Percentiles rank a stretch among this genome's conserved stretches.
Evolutionary conservation across 2,888 invertebrate genomes (phyloP).

Genomic region (Hemithea aestivaria): DNA sequence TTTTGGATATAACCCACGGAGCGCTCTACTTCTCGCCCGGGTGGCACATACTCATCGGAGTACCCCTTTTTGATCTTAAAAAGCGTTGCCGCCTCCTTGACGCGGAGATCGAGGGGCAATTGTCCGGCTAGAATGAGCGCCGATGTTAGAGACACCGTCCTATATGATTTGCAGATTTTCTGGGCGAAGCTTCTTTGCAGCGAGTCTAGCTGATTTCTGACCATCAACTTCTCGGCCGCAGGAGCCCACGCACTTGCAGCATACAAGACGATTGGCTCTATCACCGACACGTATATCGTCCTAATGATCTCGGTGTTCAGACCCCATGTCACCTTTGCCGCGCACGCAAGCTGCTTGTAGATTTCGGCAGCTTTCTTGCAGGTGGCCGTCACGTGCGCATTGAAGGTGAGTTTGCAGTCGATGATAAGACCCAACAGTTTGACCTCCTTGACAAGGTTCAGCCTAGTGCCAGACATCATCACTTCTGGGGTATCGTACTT

Average conservation of each 20-base stretch:
- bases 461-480: slow-evolving; percentile 2
- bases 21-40: too few species aligned
- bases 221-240: background rate
- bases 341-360: background rate
- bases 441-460: background rate
- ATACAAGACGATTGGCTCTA: slow-evolving; percentile 5
- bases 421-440: slow-evolving; percentile 8
- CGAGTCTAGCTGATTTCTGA: background rate
- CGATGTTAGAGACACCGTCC: too few species aligned
- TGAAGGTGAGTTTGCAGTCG: slow-evolving; percentile 12
- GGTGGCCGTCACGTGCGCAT: slow-evolving; percentile 2
- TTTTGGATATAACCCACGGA: too few species aligned
- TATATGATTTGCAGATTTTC: too few species aligned
- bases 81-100: too few species aligned
- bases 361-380: slow-evolving; percentile 1
- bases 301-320: slow-evolving; percentile 1
- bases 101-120: too few species aligned
- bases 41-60: too few species aligned
- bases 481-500: background rate
- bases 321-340: slow-evolving; percentile 3
- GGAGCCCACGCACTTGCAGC: slow-evolving; percentile 3
- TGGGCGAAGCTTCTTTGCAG: background rate
- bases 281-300: slow-evolving; percentile 3
- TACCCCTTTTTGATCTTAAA: too few species aligned
- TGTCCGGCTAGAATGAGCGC: too few species aligned